Percentiles rank a stretch among this genome's conserved stretches.
Evolutionary conservation across 2,797 vertebrate genomes (phyloP).

Genomic region (Lemur catta): DNA sequence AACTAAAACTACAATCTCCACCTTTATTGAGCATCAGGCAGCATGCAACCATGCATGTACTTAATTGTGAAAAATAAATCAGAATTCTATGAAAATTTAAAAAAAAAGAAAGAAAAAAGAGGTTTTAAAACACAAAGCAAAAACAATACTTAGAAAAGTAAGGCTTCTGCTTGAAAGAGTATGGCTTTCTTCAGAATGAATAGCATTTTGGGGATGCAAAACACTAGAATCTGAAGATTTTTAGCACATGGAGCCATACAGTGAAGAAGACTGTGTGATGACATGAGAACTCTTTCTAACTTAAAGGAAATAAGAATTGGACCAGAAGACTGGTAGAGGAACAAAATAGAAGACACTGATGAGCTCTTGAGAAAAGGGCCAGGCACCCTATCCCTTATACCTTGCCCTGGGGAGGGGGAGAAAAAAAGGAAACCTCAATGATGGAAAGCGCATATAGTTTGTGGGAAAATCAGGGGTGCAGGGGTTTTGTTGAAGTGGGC

Average conservation of each 20-base stretch:
- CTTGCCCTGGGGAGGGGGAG: not conserved
- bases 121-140: conserved; percentile 32
- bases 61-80: conserved; percentile 72
- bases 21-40: conserved; percentile 57
- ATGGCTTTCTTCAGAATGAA: not conserved
- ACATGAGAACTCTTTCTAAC: not conserved
- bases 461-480: not conserved
- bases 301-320: not conserved
- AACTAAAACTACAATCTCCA: conserved; percentile 55
- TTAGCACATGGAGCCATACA: not conserved
- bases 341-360: not conserved
- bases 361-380: not conserved
- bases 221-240: conserved; percentile 29
- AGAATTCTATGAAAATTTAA: conserved; percentile 75
- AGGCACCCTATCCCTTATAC: not conserved
- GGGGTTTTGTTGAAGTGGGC: not conserved
- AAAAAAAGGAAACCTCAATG: not conserved
- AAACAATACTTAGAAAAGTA: not conserved
- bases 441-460: not conserved
- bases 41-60: conserved; percentile 45
- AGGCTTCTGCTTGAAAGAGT: not conserved
- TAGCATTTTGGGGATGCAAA: not conserved
- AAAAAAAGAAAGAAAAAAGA: not conserved
- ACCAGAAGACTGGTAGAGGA: not conserved
- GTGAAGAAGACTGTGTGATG: not conserved